These are phyloP conservation scores for Panthera uncia DNA, from an alignment of 2,113 vertebrate genomes.

Conservation along the genomic window DNA sequence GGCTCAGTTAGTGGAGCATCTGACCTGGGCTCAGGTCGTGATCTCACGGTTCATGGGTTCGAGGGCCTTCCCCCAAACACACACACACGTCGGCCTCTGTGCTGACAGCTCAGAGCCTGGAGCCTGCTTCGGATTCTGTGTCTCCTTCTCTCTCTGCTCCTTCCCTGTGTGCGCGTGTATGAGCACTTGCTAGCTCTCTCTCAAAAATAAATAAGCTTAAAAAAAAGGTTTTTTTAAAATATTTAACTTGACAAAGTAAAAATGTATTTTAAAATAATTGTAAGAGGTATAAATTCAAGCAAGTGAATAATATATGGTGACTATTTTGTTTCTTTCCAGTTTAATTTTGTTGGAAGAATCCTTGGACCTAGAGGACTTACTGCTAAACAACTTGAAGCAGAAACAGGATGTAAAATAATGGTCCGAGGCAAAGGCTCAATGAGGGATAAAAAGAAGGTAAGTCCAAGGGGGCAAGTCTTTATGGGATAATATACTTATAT, in stretches of 20 bases:
- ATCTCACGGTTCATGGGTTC: too few species aligned
- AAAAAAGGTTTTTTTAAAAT: neutral
- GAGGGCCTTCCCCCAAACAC: too few species aligned
- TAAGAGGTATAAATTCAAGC: neutral
- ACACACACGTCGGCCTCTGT: too few species aligned
- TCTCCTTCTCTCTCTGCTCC: too few species aligned
- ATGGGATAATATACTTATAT: neutral
- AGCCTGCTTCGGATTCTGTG: too few species aligned
- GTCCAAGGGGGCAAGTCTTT: neutral
- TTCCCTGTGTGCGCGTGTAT: too few species aligned
- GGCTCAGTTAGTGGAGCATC: too few species aligned
- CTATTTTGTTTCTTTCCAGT: constrained; percentile 82
- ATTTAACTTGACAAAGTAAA: neutral
- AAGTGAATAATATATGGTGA: constrained; percentile 37
- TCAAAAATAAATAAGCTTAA: too few species aligned
- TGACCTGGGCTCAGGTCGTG: too few species aligned
- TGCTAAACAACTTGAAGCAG: constrained; percentile 98
- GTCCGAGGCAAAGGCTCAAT: constrained; percentile 99
- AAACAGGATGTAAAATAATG: constrained; percentile 99
- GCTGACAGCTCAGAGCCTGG: too few species aligned
- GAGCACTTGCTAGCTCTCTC: too few species aligned
- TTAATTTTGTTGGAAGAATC: constrained; percentile 99
- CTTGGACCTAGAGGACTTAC: constrained; percentile 98
- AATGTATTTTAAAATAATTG: constrained; percentile 1
- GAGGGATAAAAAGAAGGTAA: constrained; percentile 99